These are phyloP conservation scores for Onychorhynchus coronatus DNA, from an alignment of 2,113 vertebrate genomes.

Conservation along the genomic window DNA sequence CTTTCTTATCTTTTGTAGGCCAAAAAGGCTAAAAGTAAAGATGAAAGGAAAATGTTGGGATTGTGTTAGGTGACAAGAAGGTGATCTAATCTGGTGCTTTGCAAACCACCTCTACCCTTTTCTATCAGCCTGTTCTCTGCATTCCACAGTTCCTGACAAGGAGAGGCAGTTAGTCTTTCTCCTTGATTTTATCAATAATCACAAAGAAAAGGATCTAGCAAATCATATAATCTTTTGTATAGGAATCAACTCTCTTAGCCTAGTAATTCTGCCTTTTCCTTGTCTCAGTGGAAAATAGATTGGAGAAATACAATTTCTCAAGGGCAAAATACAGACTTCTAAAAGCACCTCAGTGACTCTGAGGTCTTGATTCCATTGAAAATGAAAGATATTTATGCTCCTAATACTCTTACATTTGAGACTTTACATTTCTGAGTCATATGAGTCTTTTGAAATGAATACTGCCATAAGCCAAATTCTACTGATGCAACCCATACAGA, in stretches of 20 bases:
- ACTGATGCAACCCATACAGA: slow-evolving; percentile 14
- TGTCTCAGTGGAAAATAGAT: slow-evolving; percentile 5
- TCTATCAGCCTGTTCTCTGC: not conserved
- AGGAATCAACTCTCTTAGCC: slow-evolving; percentile 6
- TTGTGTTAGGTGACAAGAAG: slow-evolving; percentile 13
- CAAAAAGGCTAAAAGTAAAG: slow-evolving; percentile 22
- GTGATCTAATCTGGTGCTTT: slow-evolving; percentile 34
- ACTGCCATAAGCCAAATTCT: not conserved
- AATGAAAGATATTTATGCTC: slow-evolving; percentile 10
- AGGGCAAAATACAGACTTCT: slow-evolving; percentile 38
- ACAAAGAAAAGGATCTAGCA: slow-evolving; percentile 30
- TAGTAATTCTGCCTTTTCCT: slow-evolving; percentile 23
- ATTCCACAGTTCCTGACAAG: not conserved
- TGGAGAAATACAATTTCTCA: slow-evolving; percentile 48
- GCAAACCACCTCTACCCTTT: not conserved
- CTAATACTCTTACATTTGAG: slow-evolving; percentile 26
- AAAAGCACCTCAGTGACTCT: not conserved
- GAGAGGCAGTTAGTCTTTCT: slow-evolving; percentile 13
- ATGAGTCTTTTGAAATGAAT: slow-evolving; percentile 30
- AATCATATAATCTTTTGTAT: slow-evolving; percentile 30
- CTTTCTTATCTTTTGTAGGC: slow-evolving; percentile 56
- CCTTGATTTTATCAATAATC: slow-evolving; percentile 33
- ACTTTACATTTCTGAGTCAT: not conserved
- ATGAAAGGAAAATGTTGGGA: not conserved
- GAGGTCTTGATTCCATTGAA: slow-evolving; percentile 28